Evolutionary conservation across 1,140 invertebrate genomes (phyloP).

Genomic region (Drosophila tsacasi): DNA sequence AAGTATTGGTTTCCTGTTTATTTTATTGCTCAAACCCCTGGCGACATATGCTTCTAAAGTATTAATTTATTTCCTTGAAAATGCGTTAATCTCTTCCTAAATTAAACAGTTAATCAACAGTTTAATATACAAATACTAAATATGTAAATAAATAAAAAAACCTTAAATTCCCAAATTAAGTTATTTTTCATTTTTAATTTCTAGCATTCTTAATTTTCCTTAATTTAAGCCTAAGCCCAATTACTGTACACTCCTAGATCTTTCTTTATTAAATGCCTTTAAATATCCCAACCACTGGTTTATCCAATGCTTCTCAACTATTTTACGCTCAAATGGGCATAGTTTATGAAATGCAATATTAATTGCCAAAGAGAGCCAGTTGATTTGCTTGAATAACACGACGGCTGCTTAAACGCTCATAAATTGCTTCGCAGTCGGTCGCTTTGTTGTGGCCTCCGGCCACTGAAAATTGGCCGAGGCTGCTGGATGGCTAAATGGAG

Average conservation of each 20-base stretch:
- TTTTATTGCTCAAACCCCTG: too few species aligned
- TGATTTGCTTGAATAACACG: conserved; percentile 24
- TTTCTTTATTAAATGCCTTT: not conserved
- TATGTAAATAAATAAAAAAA: not conserved
- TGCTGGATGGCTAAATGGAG: not conserved
- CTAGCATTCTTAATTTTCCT: not conserved
- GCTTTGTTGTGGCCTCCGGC: conserved; percentile 50
- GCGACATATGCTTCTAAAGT: not conserved
- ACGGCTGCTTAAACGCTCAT: conserved; percentile 33
- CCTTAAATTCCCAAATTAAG: too few species aligned
- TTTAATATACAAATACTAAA: not conserved
- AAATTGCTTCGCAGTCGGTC: conserved; percentile 24
- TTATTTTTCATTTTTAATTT: too few species aligned
- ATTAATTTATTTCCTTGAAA: not conserved
- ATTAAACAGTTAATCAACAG: not conserved
- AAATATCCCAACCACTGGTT: conserved; percentile 18
- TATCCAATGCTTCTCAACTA: conserved; percentile 3
- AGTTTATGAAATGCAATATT: conserved; percentile 10
- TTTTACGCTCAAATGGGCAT: conserved; percentile 30
- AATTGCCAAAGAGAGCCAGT: conserved; percentile 30
- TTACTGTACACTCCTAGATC: not conserved
- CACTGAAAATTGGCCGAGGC: conserved; percentile 20
- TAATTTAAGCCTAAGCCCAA: too few species aligned
- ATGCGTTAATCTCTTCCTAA: too few species aligned
- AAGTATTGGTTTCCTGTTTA: not conserved